A percentile compares a stretch with the other conserved stretches of the same genome.
Conservation (phyloP, 2,888 invertebrate genomes). For the Dynastes grantii region DNA sequence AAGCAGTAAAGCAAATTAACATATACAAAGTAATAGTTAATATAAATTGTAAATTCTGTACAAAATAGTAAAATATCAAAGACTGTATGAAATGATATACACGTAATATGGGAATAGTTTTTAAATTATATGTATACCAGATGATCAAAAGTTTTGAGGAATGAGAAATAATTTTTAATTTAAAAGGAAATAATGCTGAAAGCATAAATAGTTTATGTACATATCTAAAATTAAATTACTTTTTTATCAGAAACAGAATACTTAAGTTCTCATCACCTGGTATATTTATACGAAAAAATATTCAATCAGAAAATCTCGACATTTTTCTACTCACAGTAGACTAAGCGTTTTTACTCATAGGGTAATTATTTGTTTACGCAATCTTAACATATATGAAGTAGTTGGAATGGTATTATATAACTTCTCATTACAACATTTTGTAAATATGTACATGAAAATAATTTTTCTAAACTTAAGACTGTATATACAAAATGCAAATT, state of each 20-base stretch:
- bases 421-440: constrained; percentile 34
- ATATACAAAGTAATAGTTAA: constrained; percentile 31
- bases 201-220: neutral
- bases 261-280: neutral
- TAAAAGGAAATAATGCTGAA: neutral
- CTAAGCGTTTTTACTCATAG: constrained; percentile 33
- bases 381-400: constrained; percentile 6
- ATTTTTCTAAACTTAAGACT: constrained; percentile 21
- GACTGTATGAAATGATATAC: constrained; percentile 32
- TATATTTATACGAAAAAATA: constrained; percentile 3
- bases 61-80: constrained; percentile 45
- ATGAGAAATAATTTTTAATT: constrained; percentile 5
- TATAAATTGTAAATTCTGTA: constrained; percentile 45
- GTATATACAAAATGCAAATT: constrained; percentile 34
- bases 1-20: constrained; percentile 45
- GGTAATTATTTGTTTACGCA: constrained; percentile 28
- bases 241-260: no score
- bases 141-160: neutral
- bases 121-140: neutral
- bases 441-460: constrained; percentile 40
- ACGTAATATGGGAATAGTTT: constrained; percentile 22
- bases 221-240: no score
- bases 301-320: constrained; percentile 29
- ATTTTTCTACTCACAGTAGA: constrained; percentile 40
- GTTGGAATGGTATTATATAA: constrained; percentile 31